These are phyloP conservation scores for Ctenodactylus gundi DNA, from an alignment of 2,113 vertebrate genomes.

Conservation along the genomic window DNA sequence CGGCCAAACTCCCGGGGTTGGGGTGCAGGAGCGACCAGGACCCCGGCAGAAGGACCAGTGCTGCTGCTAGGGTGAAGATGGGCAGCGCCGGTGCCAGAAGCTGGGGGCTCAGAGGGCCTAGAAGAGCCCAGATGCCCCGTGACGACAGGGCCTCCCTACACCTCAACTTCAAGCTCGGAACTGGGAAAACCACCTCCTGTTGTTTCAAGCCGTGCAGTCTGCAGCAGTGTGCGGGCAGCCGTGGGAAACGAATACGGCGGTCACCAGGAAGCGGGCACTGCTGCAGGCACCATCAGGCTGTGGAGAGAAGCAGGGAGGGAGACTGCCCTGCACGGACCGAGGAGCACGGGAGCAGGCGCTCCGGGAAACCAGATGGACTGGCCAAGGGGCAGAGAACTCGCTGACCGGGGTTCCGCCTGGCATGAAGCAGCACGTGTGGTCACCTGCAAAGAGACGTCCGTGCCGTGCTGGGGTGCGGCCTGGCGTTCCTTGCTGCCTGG, in stretches of 20 bases:
- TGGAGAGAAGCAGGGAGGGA: too few species aligned
- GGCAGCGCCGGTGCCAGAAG: too few species aligned
- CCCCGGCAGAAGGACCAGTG: not conserved
- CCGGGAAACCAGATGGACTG: too few species aligned
- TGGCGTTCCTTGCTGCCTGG: not conserved
- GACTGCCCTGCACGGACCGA: too few species aligned
- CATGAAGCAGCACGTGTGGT: too few species aligned
- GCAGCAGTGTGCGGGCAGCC: not conserved
- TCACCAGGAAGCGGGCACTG: not conserved
- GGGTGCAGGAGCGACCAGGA: not conserved
- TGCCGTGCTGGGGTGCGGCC: not conserved
- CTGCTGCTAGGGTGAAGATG: not conserved
- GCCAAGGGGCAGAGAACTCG: too few species aligned
- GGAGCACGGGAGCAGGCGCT: too few species aligned
- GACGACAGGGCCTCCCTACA: not conserved
- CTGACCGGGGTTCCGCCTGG: too few species aligned
- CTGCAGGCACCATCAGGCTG: too few species aligned
- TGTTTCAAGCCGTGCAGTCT: not conserved
- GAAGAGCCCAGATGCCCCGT: not conserved
- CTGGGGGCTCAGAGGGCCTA: too few species aligned
- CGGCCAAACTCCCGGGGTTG: too few species aligned
- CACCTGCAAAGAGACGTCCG: not conserved
- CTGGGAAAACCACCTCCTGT: not conserved
- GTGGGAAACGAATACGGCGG: not conserved
- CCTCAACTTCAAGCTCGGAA: not conserved